phyloP scores from a whole-genome alignment of 2,888 invertebrate genomes.

The Boloria selene region DNA sequence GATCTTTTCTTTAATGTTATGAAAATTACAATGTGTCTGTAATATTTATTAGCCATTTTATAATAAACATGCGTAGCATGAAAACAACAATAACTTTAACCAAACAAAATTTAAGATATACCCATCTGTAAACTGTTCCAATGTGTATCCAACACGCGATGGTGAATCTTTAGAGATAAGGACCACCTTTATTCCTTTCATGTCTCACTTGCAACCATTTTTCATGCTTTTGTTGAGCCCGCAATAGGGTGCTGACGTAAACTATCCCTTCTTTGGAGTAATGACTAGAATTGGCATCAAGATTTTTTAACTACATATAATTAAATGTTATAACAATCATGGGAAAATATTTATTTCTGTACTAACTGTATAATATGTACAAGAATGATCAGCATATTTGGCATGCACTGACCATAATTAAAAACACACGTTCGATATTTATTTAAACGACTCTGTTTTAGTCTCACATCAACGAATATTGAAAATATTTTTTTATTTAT shows the following conservation, averaged over 20 bases:
- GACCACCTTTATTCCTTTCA: constrained; percentile 73
- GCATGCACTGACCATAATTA: no score
- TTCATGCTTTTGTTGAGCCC: constrained; percentile 75
- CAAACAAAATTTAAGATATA: constrained; percentile 10
- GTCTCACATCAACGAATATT: no score
- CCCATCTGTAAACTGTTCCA: constrained; percentile 17
- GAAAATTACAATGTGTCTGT: not conserved
- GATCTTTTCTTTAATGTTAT: no score
- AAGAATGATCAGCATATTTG: no score
- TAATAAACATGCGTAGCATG: not conserved
- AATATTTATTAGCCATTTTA: not conserved
- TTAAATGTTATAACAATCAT: no score
- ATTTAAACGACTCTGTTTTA: no score
- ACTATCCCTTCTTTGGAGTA: constrained; percentile 55
- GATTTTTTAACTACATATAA: no score
- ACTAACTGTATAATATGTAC: no score
- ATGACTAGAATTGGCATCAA: constrained; percentile 16
- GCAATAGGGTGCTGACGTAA: constrained; percentile 59
- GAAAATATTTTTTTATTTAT: no score
- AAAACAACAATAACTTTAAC: not conserved
- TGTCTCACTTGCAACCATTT: constrained; percentile 72
- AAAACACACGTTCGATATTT: no score
- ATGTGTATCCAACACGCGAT: constrained; percentile 46
- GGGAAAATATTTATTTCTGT: no score
- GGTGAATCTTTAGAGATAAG: constrained; percentile 71